Percentiles rank a stretch among this genome's conserved stretches.
These are phyloP conservation scores for Lagopus leucura DNA, from an alignment of 2,113 vertebrate genomes.

Conservation along the genomic window DNA sequence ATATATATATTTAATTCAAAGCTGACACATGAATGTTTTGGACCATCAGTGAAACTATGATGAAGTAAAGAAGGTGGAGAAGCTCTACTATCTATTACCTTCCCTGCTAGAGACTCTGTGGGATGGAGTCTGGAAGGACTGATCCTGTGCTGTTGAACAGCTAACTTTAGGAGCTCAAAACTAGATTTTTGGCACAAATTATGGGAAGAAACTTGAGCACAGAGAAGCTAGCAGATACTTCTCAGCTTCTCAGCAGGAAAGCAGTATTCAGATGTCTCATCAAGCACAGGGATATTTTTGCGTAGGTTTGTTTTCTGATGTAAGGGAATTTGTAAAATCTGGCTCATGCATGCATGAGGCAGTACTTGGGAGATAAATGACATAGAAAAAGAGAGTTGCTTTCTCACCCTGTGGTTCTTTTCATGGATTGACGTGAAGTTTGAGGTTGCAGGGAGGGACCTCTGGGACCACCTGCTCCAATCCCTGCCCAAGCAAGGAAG, in stretches of 20 bases:
- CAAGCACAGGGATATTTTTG: neutral
- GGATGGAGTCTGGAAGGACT: neutral
- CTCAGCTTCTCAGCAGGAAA: neutral
- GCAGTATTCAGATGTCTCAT: neutral
- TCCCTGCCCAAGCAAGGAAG: neutral
- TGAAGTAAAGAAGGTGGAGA: slow-evolving; percentile 1
- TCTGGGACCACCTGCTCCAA: neutral
- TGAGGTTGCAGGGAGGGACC: neutral
- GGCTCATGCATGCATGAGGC: neutral
- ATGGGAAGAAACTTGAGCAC: neutral
- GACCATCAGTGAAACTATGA: neutral
- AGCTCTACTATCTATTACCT: neutral
- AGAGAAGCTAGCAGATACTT: neutral
- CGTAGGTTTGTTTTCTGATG: neutral
- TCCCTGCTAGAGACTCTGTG: neutral
- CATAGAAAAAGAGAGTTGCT: neutral
- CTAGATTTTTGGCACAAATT: neutral
- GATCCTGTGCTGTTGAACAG: neutral
- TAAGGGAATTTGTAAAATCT: neutral
- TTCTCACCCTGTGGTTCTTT: neutral
- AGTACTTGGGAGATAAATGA: neutral
- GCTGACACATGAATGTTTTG: neutral
- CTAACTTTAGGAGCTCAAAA: neutral
- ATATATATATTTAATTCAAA: neutral
- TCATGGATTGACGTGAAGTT: neutral